Conservation (phyloP, 2,797 vertebrate genomes). For the Phoxinus dragarum region DNA sequence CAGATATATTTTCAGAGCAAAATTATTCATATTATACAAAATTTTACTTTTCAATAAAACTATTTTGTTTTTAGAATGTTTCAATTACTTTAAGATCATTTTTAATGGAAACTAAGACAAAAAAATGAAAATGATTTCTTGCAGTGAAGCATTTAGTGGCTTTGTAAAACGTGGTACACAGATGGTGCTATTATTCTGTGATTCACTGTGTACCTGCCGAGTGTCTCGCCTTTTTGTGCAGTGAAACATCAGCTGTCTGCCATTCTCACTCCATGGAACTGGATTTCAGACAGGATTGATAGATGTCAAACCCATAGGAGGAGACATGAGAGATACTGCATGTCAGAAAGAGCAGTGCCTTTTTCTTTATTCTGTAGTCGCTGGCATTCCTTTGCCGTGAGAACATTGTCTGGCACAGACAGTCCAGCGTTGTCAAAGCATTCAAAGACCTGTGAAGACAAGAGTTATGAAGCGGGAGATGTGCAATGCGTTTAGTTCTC, state of each 20-base stretch:
- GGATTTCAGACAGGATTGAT: constrained; percentile 77
- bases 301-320: constrained; percentile 80
- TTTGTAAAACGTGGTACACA: not conserved
- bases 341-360: constrained; percentile 59
- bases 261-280: constrained; percentile 76
- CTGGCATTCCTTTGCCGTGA: constrained; percentile 85
- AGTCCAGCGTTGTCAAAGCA: constrained; percentile 79
- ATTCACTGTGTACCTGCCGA: constrained; percentile 24
- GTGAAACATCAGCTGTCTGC: constrained; percentile 81
- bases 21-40: not conserved
- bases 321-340: constrained; percentile 63
- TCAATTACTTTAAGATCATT: not conserved
- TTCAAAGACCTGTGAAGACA: constrained; percentile 87
- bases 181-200: not conserved
- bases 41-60: not conserved
- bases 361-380: constrained; percentile 88
- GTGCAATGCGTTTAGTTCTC: constrained; percentile 53
- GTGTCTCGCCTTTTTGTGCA: constrained; percentile 51
- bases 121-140: not conserved
- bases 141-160: not conserved
- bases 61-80: not conserved
- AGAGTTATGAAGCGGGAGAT: constrained; percentile 77
- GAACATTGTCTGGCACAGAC: constrained; percentile 82
- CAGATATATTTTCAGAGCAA: not conserved
- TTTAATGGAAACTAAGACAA: not conserved